phyloP scores from a whole-genome alignment of 2,113 vertebrate species.

The Perca flavescens region DNA sequence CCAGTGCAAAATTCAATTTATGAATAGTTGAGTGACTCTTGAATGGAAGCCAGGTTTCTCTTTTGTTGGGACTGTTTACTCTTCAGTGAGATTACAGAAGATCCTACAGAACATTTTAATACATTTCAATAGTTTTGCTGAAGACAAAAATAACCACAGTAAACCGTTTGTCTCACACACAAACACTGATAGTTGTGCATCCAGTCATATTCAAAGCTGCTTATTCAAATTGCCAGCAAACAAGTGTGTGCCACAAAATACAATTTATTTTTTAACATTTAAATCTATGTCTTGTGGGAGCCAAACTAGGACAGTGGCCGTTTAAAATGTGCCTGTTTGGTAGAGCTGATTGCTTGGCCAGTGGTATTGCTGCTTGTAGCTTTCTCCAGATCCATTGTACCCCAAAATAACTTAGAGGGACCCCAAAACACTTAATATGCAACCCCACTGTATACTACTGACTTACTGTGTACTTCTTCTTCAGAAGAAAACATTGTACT shows the following conservation, averaged over 20 bases:
- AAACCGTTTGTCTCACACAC: neutral
- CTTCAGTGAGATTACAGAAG: neutral
- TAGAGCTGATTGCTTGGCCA: no score
- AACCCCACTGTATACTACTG: no score
- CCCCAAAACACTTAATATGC: no score
- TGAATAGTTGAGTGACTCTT: slow-evolving; percentile 14
- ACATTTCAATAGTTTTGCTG: slow-evolving; percentile 3
- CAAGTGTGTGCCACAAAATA: neutral
- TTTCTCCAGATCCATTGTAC: no score
- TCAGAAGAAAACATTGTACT: no score
- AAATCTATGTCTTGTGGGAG: neutral
- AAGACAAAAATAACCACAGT: neutral
- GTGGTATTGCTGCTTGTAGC: no score
- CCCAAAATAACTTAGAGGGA: no score
- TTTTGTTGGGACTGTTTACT: slow-evolving; percentile 4
- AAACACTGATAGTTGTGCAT: neutral
- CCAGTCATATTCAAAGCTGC: neutral
- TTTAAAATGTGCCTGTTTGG: no score
- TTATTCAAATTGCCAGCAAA: slow-evolving; percentile 7
- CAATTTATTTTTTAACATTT: neutral
- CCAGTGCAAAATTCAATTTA: slow-evolving; percentile 8
- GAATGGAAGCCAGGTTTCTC: slow-evolving; percentile 5
- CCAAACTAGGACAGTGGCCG: neutral
- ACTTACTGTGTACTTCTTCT: no score
- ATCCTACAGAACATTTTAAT: neutral